Conservation (phyloP, 2,113 vertebrate species). For the Oenanthe melanoleuca region DNA sequence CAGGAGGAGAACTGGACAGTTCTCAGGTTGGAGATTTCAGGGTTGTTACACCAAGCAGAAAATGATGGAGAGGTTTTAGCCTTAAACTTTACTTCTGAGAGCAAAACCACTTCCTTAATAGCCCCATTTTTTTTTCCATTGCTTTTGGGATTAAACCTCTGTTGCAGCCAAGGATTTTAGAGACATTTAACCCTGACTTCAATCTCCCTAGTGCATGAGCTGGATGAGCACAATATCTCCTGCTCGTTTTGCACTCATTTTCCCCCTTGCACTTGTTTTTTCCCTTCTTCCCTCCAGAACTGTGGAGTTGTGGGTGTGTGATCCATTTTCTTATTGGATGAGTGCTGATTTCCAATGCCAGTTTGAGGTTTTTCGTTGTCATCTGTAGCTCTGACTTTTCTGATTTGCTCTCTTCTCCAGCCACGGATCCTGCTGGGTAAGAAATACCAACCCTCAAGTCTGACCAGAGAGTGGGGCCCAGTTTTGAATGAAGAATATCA, state of each 20-base stretch:
- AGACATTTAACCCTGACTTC: not conserved
- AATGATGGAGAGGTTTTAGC: no score
- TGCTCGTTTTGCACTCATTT: rapidly evolving
- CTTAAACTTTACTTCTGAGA: no score
- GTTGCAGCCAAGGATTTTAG: not conserved
- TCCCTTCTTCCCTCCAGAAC: not conserved
- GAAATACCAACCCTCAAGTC: not conserved
- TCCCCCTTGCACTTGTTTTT: rapidly evolving
- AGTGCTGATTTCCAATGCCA: not conserved
- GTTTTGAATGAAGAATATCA: rapidly evolving
- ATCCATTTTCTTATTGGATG: not conserved
- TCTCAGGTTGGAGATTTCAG: no score
- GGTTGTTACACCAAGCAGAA: no score
- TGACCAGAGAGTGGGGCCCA: not conserved
- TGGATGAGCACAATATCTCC: rapidly evolving
- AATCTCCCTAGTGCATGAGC: not conserved
- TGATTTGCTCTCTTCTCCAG: rapidly evolving
- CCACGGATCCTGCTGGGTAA: rapidly evolving
- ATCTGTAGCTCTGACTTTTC: not conserved
- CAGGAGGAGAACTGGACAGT: no score
- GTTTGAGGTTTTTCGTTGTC: not conserved
- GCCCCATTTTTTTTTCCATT: rapidly evolving
- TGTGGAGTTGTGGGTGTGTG: not conserved
- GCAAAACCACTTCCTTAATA: not conserved
- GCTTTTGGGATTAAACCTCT: not conserved